phyloP scores from a whole-genome alignment of 2,797 vertebrate species.

The Silurus aristotelis region DNA sequence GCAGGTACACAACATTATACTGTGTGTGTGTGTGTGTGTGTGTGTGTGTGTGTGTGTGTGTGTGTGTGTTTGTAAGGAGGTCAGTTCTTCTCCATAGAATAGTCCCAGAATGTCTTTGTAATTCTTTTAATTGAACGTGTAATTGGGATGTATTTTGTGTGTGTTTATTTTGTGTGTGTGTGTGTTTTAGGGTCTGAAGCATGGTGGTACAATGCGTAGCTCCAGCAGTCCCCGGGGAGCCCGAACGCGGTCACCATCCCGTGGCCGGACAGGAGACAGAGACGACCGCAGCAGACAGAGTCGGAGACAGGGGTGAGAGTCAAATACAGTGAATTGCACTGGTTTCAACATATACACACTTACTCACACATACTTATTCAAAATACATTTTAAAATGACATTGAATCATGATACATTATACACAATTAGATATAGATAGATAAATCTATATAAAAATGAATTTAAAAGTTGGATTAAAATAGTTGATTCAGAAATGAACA shows the following conservation, averaged over 20 bases:
- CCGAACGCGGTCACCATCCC: conserved; percentile 85
- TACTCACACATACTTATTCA: neutral
- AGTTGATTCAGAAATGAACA: too few relatives aligned
- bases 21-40: neutral
- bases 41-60: neutral
- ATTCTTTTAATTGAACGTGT: neutral
- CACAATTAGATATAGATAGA: neutral
- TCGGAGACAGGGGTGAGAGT: conserved; percentile 81
- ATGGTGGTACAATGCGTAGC: conserved; percentile 86
- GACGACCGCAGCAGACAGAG: conserved; percentile 84
- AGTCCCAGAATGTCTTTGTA: too few relatives aligned
- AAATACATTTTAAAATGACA: neutral
- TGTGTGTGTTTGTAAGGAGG: neutral
- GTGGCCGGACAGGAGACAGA: conserved; percentile 83
- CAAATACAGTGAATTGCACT: conserved; percentile 4
- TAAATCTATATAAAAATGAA: neutral
- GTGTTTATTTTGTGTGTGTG: neutral
- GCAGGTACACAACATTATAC: conserved; percentile 64
- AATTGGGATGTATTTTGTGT: neutral
- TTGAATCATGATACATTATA: neutral
- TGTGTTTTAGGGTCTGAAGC: conserved; percentile 77
- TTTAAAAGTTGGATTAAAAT: neutral
- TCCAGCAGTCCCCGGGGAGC: conserved; percentile 91
- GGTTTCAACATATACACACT: neutral
- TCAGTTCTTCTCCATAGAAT: neutral